These are phyloP conservation scores for Columba guinea DNA, from an alignment of 2,797 vertebrate species.

Conservation along the genomic window DNA sequence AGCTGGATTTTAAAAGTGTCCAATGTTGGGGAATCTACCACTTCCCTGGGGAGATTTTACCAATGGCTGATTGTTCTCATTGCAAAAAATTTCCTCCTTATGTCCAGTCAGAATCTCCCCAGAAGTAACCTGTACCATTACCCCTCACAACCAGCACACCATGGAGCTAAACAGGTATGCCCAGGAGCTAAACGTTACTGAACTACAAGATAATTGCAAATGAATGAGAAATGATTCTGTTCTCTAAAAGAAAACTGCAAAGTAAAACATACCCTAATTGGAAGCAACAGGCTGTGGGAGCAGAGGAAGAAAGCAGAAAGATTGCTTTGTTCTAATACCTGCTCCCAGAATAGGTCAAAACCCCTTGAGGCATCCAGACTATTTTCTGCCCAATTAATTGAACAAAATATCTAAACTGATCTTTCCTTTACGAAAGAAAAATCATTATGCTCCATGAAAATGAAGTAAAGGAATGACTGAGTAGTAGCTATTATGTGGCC, in stretches of 20 bases:
- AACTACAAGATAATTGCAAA: neutral
- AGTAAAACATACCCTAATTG: neutral
- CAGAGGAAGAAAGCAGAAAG: neutral
- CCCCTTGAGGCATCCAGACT: neutral
- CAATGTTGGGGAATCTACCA: too few relatives aligned
- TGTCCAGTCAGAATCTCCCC: too few relatives aligned
- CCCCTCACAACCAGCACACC: too few relatives aligned
- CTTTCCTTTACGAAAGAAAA: neutral
- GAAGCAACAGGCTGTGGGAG: neutral
- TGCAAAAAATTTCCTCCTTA: too few relatives aligned
- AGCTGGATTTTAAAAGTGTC: too few relatives aligned
- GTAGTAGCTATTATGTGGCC: neutral
- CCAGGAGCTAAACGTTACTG: neutral
- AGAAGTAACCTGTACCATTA: too few relatives aligned
- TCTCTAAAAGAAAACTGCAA: neutral
- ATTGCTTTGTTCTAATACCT: neutral
- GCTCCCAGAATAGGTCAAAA: neutral
- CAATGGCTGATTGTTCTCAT: too few relatives aligned
- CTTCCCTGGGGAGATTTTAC: too few relatives aligned
- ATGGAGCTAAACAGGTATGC: too few relatives aligned
- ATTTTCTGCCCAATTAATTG: neutral
- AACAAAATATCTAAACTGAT: neutral
- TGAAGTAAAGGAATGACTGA: neutral
- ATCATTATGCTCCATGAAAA: neutral
- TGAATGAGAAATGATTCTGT: neutral